phyloP scores from a whole-genome alignment of 2,113 vertebrate genomes.

The Dicaeum eximium region DNA sequence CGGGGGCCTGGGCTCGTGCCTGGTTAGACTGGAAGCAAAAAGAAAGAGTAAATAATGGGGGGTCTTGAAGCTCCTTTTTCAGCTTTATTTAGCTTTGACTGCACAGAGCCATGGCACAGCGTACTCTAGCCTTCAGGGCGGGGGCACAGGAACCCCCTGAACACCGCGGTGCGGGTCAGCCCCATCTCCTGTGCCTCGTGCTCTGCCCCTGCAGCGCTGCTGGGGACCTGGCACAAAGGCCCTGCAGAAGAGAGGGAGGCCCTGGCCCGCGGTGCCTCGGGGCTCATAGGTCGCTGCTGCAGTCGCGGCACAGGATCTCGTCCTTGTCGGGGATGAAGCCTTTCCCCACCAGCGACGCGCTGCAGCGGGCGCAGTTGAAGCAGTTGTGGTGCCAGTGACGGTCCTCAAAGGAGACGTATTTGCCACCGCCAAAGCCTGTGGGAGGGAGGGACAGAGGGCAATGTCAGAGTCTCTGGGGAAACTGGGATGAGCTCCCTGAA shows the following conservation, averaged over 20 bases:
- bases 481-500: not conserved
- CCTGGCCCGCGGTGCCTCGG: not conserved
- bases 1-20: not conserved
- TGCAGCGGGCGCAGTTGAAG: slow-evolving; percentile 92
- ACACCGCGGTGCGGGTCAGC: not conserved
- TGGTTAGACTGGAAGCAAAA: slow-evolving; percentile 23
- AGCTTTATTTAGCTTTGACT: slow-evolving; percentile 34
- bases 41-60: slow-evolving; percentile 45
- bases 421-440: slow-evolving; percentile 92
- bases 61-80: slow-evolving; percentile 42
- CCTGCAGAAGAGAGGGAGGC: not conserved
- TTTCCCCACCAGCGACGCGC: slow-evolving; percentile 89
- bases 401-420: slow-evolving; percentile 98
- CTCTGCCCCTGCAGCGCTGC: not conserved
- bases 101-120: slow-evolving; percentile 30
- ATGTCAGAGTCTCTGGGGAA: not conserved
- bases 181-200: not conserved
- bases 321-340: slow-evolving; percentile 91
- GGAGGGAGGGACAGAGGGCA: not conserved
- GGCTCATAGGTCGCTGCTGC: slow-evolving; percentile 87
- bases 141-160: not conserved
- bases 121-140: not conserved
- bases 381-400: slow-evolving; percentile 98
- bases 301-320: slow-evolving; percentile 90
- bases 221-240: not conserved